Conservation (phyloP, 2,888 invertebrate species). For the Lycophotia porphyrea region DNA sequence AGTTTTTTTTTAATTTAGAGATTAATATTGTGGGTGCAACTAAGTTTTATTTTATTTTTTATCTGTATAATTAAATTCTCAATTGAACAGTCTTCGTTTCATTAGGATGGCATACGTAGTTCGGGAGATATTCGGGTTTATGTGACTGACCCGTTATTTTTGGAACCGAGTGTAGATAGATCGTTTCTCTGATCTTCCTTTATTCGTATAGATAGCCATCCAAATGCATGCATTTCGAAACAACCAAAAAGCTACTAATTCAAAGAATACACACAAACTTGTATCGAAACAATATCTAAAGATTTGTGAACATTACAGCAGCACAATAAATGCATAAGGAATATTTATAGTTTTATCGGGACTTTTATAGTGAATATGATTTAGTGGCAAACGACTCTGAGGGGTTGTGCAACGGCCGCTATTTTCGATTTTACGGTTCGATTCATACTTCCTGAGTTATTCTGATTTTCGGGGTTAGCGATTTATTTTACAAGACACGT, state of each 20-base stretch:
- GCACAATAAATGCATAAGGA: slow-evolving; percentile 83
- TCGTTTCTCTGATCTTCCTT: neutral
- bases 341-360: slow-evolving; percentile 87
- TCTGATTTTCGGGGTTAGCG: slow-evolving; percentile 65
- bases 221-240: neutral
- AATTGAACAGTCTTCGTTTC: too few species aligned
- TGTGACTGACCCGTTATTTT: too few species aligned
- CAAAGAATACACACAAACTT: neutral
- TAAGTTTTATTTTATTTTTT: too few species aligned
- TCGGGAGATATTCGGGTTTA: too few species aligned
- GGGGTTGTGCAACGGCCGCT: slow-evolving; percentile 79
- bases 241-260: neutral
- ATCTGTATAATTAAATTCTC: too few species aligned
- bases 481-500: slow-evolving; percentile 50
- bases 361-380: slow-evolving; percentile 88
- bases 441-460: slow-evolving; percentile 75
- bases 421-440: slow-evolving; percentile 88
- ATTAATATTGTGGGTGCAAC: too few species aligned
- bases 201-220: neutral
- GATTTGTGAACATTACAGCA: slow-evolving; percentile 79
- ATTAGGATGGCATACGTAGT: too few species aligned
- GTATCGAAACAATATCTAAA: slow-evolving; percentile 55
- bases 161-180: too few species aligned
- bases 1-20: too few species aligned
- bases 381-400: slow-evolving; percentile 82